These are phyloP conservation scores for Epsilonema sp. DNA, from an alignment of 2,888 invertebrate species.

Conservation along the genomic window DNA sequence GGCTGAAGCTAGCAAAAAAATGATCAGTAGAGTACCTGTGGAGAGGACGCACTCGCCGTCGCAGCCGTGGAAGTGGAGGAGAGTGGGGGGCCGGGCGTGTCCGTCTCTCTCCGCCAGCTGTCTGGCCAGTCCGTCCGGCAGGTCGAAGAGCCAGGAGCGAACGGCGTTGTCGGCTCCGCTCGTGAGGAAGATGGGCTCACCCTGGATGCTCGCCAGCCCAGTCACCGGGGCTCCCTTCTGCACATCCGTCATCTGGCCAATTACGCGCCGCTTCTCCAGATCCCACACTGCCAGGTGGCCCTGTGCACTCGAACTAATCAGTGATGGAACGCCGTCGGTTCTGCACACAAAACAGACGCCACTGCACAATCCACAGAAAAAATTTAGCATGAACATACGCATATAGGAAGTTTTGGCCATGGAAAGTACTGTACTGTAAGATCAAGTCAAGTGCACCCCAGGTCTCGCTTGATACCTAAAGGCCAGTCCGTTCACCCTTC, in stretches of 20 bases:
- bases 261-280: slow-evolving; percentile 44
- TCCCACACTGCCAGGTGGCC: slow-evolving; percentile 88
- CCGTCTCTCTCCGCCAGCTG: slow-evolving; percentile 29
- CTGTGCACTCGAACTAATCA: slow-evolving; percentile 17
- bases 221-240: slow-evolving; percentile 53
- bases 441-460: no score
- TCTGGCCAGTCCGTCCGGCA: slow-evolving; percentile 50
- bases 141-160: slow-evolving; percentile 49
- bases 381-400: no score
- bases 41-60: slow-evolving; percentile 12
- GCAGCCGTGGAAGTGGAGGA: slow-evolving; percentile 53
- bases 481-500: slow-evolving; percentile 52
- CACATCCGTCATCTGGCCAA: slow-evolving; percentile 56
- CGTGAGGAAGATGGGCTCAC: slow-evolving; percentile 60
- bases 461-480: no score
- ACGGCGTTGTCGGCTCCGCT: slow-evolving; percentile 22
- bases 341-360: slow-evolving; percentile 10
- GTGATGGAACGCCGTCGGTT: slow-evolving; percentile 18
- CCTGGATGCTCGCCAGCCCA: slow-evolving; percentile 60
- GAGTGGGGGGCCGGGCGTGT: slow-evolving; percentile 31
- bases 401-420: no score
- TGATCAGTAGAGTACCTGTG: no score
- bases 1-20: no score
- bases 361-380: neutral
- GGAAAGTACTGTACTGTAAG: no score